Conservation (phyloP, 2,113 vertebrate genomes). For the Lota lota region DNA sequence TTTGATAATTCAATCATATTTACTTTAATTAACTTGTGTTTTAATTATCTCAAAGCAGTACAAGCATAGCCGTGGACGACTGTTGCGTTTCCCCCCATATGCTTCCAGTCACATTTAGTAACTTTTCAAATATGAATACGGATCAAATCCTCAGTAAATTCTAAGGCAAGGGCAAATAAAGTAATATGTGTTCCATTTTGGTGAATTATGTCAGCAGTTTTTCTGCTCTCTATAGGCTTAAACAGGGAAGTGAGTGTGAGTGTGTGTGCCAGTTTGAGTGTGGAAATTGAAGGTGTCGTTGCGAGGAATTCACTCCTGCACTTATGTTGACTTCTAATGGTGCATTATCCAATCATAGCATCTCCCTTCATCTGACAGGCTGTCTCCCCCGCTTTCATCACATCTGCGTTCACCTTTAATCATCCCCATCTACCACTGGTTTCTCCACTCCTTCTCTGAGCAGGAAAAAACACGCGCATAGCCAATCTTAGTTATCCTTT, state of each 20-base stretch:
- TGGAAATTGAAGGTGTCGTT: neutral
- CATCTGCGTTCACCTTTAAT: constrained; percentile 39
- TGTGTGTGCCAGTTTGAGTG: neutral
- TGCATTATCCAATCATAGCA: constrained; percentile 50
- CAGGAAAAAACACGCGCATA: constrained; percentile 24
- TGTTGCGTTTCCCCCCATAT: too few relatives aligned
- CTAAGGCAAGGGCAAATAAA: neutral
- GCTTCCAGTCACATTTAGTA: too few relatives aligned
- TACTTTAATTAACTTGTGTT: too few relatives aligned
- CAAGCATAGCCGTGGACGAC: too few relatives aligned
- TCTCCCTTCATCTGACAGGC: constrained; percentile 49
- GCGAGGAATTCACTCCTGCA: constrained; percentile 18
- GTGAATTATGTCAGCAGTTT: neutral
- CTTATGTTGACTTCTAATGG: constrained; percentile 43
- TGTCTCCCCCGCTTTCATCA: constrained; percentile 34
- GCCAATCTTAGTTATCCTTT: constrained; percentile 11
- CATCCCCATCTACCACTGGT: constrained; percentile 26
- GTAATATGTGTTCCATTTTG: neutral
- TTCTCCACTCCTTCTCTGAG: constrained; percentile 26
- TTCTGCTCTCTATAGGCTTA: neutral
- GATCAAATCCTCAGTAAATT: neutral
- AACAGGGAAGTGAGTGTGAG: neutral
- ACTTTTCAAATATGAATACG: neutral
- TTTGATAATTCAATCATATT: too few relatives aligned
- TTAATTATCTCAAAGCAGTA: too few relatives aligned